Evolutionary conservation across 2,888 invertebrate species (phyloP), one percentile per base, ranked within the genome.

Genomic region (Gerris lacustris): DNA sequence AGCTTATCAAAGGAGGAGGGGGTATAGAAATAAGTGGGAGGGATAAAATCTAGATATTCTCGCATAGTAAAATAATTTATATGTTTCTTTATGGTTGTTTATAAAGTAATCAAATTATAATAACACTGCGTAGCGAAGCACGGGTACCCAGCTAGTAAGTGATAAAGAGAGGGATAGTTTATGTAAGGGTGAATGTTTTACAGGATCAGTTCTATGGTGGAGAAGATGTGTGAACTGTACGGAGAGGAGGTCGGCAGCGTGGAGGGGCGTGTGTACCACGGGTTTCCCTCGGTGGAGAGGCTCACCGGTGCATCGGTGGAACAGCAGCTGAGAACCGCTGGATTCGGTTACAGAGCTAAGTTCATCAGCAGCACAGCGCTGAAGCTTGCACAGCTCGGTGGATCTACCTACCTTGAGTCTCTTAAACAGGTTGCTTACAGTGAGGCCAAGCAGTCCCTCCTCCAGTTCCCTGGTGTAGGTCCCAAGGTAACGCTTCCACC

Each of bases 271-370:
- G 80, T 82, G 15, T 93, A 89, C 80, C 88, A 88, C 80, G 83
- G 88, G 73, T 98, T 98, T 81, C 98, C 98, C 45, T 81, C 84
- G n/a, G 83, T 93, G 17, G 83, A 86, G 69, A 81, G 81, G 15
- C 81, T 95, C 67, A 81, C 86, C 5, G 78, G 80, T 6, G 77
- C 82, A 71, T 79, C 86, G 79, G 88, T 96, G 5, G 93, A 94
- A 81, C 78, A 7, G 6, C 83, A 86, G 75, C 81, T 99, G 72
- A 83, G 91, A 71, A 81, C 85, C 44, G 86, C 89, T 72, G 89
- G 90, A 70, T 93, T 94, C 81, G 93, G 93, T 0, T 94, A 97
- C 81, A 85, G 97, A 75, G 91, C 96, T 0, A 90, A 89, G 77
- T 96, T 90, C 76, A 93, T 96, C 72, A 85, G 86, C 67, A 86